Evolutionary conservation across 1,140 invertebrate species (phyloP), one percentile per base, ranked within the genome.

Genomic region (Psix sp.): DNA sequence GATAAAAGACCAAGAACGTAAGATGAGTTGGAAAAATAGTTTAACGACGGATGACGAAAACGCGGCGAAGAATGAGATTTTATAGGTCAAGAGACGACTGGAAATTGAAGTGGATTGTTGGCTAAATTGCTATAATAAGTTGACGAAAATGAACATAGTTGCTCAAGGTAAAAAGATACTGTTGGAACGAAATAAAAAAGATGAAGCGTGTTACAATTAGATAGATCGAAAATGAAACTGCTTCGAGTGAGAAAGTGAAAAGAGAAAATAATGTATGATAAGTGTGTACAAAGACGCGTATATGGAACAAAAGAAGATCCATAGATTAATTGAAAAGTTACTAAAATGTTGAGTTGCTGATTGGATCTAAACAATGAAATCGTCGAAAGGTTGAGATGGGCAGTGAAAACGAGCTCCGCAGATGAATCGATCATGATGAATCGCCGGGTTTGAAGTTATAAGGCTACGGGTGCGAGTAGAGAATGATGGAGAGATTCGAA

Each of bases 51-150:
- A 63, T 29, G 39, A 46, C 31, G 20, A 18, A 36, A 39, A 46
- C 11, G 49, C n/a, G 29, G 14, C 31, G 17, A 56, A 56, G n/a
- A n/a, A n/a, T n/a, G n/a, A n/a, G n/a, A 48, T 46, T 57, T 57
- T 56, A 51, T 67, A 51, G 52, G 31, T 49, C 39, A 56, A 59
- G 38, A 51, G 31, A 48, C 43, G 14, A 21, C 9, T 20, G 38
- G 21, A 49, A 57, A 57, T 57, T 59, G 65, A 52, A 68, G 54
- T 52, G 33, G 54, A 59, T 59, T 60, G 65, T 60, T 54, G 65
- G 60, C 17, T 60, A 42, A 70, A 60, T 70, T 45, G 48, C 33
- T 40, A 38, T 70, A 70, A 70, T 70, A 70, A 60, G 65, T 60
- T 70, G 54, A 70, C 48, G 42, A 70, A 60, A 59, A 60, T 52